Evolutionary conservation across 1,140 invertebrate genomes (phyloP), one percentile per base, ranked within the genome.

Genomic region (Drosophila prosaltans): DNA sequence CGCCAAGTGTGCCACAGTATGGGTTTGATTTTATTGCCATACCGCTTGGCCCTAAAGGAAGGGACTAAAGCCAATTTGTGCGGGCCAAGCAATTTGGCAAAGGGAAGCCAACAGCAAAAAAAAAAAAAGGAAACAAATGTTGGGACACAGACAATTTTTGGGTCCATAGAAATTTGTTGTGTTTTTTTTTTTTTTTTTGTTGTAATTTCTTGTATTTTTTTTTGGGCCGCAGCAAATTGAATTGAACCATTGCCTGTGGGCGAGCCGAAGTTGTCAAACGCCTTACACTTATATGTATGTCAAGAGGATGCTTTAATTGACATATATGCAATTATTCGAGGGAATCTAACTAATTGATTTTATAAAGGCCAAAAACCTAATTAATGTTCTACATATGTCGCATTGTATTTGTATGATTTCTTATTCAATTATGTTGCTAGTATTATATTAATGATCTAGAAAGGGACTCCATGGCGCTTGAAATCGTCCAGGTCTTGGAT

Each of bases 21-120:
- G 72, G 69, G 72, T 77, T 79, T 86, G 75, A 88, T 79, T 86
- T 88, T 86, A 88, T 86, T 86, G 83, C 61, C 65, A 54, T 32
- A 58, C 51, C 59, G 58, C 39, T 60, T 32, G 65, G 40, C 21
- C n/a, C 71, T 41, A 59, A 21, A 11, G 30, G 36, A 10, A 64
- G 26, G 39, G 26, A 39, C 30, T 60, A 69, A 73, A 69, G 72
- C 72, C 83, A 82, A 86, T 79, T 86, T 81, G 82, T 78, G 82
- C 69, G 78, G 68, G 64, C 78, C 67, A 45, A 82, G 78, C 79
- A 65, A 72, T 79, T 86, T 72, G 69, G 72, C 63, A 58, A 43
- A 30, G 55, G 66, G 82, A 82, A 86, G 82, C 82, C 82, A 77
- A 72, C 45, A 51, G 73, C 60, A 74, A 67, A 11, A 48, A 32